Base-by-base conservation (phyloP, 1,140 invertebrate genomes). In the Apis cerana region DNA sequence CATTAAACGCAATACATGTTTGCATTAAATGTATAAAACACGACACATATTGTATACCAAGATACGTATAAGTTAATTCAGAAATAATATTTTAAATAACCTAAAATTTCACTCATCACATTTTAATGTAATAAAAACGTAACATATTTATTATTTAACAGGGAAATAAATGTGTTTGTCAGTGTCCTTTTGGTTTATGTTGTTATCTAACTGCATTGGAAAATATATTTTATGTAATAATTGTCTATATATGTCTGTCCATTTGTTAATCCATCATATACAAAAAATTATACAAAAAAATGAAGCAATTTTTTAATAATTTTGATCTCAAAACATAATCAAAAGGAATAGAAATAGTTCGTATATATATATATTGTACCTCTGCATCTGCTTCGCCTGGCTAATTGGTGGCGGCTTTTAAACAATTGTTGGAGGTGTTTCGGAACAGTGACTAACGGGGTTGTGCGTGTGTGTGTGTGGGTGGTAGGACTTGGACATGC, bases 401-500 rank as follows among this genome's bases (percentile, higher is more conserved):
- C 83, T 88, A 43, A 27, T 77, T 85, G 77, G 78, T 82, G 82
- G 61, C 61, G 50, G 89, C 85, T 83, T 86, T 76, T 81, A 86
- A 79, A 76, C 83, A 83, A 88, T 71, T 81, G 43, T 82, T 64
- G 69, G 75, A 85, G 89, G 88, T 89, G 81, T 90, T 85, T 90
- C 81, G 88, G 82, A 90, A 89, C 84, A 87, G 88, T 91, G 88
- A 92, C 91, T 92, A 91, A 91, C 90, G 84, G 91, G 91, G 90
- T 89, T 91, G 89, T 91, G 90, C 89, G 90, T 91, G 91, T 92
- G 90, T 91, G 91, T 87, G 92, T 92, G 87, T 92, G 91, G 91
- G 90, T 93, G 92, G 75, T 95, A 98, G 98, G 98, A 99, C 94
- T 96, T 99, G 94, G 98, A 99, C 94, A 97, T 97, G 93, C 94